A percentile compares a stretch with the other conserved stretches of the same genome.
Conservation (phyloP, 64 coral and sea anemone genomes). For the Montipora sp. region DNA sequence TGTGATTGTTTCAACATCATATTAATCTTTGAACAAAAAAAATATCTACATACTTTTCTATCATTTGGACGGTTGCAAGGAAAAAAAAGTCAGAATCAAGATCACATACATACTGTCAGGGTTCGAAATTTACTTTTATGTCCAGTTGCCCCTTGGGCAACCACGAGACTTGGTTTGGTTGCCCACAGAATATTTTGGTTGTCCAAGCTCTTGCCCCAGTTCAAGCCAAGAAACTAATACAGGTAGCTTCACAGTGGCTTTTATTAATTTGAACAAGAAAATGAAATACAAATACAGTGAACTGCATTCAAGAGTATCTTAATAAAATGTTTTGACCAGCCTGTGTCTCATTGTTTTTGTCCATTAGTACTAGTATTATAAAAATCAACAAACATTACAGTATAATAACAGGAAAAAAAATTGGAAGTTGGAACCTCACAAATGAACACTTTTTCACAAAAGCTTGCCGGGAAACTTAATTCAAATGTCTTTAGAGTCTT, state of each 20-base stretch:
- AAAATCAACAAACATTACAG: constrained; percentile 26
- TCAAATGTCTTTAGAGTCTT: neutral
- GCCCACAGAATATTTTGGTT: constrained; percentile 25
- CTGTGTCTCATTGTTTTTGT: constrained; percentile 17
- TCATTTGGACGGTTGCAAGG: no score
- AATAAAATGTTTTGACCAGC: constrained; percentile 19
- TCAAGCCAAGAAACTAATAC: constrained; percentile 26
- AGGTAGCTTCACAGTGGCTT: neutral
- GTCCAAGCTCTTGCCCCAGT: constrained; percentile 10
- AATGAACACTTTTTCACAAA: constrained; percentile 14
- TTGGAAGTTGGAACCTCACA: constrained; percentile 16
- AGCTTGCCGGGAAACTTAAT: constrained; percentile 3
- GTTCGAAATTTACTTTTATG: constrained; percentile 27
- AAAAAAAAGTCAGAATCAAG: no score
- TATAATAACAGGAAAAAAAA: constrained; percentile 17
- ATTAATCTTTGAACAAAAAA: no score
- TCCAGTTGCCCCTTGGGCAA: constrained; percentile 32
- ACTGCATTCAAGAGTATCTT: constrained; percentile 22
- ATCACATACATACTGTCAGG: neutral
- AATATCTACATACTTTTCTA: no score
- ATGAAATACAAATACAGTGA: constrained; percentile 24
- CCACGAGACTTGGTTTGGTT: constrained; percentile 20
- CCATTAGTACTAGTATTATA: neutral
- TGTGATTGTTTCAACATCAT: no score
- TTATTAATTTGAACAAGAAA: constrained; percentile 27